Base-by-base conservation (phyloP, 2,888 invertebrate species). In the Hypomecis punctinalis region DNA sequence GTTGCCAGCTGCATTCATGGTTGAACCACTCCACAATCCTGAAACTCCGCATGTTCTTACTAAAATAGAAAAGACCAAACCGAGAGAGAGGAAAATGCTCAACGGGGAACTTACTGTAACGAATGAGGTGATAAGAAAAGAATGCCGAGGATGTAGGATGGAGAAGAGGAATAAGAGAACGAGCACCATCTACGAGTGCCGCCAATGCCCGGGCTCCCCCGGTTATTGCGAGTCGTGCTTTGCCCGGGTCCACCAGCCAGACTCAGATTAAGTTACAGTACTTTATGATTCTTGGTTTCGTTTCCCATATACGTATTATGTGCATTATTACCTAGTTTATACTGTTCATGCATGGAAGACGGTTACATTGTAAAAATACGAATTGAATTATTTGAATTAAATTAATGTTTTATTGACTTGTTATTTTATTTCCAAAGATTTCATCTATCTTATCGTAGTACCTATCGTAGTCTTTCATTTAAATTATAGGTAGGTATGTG, bases 151-250 rank as follows among this genome's bases (percentile, higher is more conserved):
- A 8, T 64, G 64, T 49, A 51, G 23, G 23, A 7, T 10, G 5
- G 1, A 10, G 39, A 0, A 11, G 35, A 54, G 11, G 10, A 39
- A 58, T 7, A 51, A 46, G 35, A 49, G 53, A 39, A 46, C 10
- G 11, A 9, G 10, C 10, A 64, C 60, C 5, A 40, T 35, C 0
- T 64, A n/a, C 0, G 59, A 64, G 10, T 64, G 64, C 42, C 40
- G 43, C 2, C 13, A 13, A 10, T 64, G 64, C 46, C n/a, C 36
- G 5, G 55, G 40, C 0, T 8, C 9, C 13, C 64, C 64, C 2
- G 64, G 64, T 6, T 64, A 8, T 36, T 64, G 64, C 8, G 11
- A 36, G 35, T 8, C 35, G 10, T 54, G 54, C 11, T 54, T 54
- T 36, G 43, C 43, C 5, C 7, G 36, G 36, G n/a, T 36, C 6